Base-by-base conservation (phyloP, 2,797 vertebrate species). In the Ctenopoma multispine region DNA sequence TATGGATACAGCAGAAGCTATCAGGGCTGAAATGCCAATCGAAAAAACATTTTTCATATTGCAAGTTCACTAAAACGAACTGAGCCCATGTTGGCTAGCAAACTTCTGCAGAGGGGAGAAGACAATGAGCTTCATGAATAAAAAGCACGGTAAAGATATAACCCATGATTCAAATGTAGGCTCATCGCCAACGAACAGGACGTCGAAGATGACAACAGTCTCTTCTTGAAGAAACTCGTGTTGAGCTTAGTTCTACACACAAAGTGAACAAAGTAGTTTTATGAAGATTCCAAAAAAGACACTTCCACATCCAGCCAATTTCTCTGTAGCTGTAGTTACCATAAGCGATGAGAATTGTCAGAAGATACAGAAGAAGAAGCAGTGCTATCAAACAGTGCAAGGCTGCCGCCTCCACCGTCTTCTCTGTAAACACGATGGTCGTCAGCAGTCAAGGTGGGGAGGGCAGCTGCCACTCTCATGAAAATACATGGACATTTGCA, bases 1-100 rank as follows among this genome's bases (percentile, higher is more conserved):
- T 90, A 91, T 79, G 77, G 87, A 78, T 88, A 88, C 87, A 85
- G 85, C 82, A 75, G 70, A 62, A 81, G 87, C 80, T 75, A 86
- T 80, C 75, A 60, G 61, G 75, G 72, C 83, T 83, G 69, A 89
- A 92, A 92, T 87, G 89, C 77, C 83, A 85, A 80, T 85, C 31
- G 63, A 69, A 83, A 85, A 90, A 90, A 85, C 68, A 83, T 86
- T 87, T 90, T 86, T 90, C 66, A 74, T 79, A 51, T 47, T 51
- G 47, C 60, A 5, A 84, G 71, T 83, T 86, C 84, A 85, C 80
- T 74, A 38, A 24, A 77, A 79, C 12, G 15, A 76, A 65, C 68
- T 57, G 57, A 81, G 79, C 61, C 50, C 61, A 40, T 46, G 74
- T 59, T 63, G 54, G 64, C 77, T 57, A 8, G 70, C 43, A 66